phyloP scores from a whole-genome alignment of 2,797 vertebrate genomes.

The Sebastes hubbsi region DNA sequence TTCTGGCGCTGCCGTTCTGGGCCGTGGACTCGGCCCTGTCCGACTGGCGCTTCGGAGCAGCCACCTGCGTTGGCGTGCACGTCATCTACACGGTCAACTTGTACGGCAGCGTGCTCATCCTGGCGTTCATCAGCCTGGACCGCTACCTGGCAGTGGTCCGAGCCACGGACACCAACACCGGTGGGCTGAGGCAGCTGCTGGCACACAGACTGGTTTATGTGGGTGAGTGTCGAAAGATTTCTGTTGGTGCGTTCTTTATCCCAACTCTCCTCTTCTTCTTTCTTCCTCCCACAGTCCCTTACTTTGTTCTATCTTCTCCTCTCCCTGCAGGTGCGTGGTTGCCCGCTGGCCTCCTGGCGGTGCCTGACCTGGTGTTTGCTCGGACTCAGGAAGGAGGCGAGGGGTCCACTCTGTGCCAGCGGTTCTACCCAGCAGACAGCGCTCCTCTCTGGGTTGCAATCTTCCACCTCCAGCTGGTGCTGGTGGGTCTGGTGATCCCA shows the following conservation, averaged over 20 bases:
- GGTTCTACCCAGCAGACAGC: constrained; percentile 85
- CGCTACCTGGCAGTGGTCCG: constrained; percentile 96
- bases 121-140: constrained; percentile 98
- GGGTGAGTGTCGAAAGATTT: constrained; percentile 79
- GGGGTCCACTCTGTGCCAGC: constrained; percentile 86
- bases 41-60: constrained; percentile 91
- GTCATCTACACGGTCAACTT: constrained; percentile 97
- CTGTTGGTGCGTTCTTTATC: background rate
- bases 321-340: constrained; percentile 76
- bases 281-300: background rate
- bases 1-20: constrained; percentile 97
- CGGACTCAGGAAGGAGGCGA: constrained; percentile 77
- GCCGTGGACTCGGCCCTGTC: constrained; percentile 89
- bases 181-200: constrained; percentile 89
- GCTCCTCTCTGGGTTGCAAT: constrained; percentile 85
- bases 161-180: constrained; percentile 94
- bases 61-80: constrained; percentile 91
- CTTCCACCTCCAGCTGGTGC: constrained; percentile 93
- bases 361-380: constrained; percentile 93
- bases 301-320: background rate
- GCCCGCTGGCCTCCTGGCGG: constrained; percentile 90
- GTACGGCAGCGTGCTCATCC: constrained; percentile 96
- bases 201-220: constrained; percentile 92
- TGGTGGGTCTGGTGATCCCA: constrained; percentile 93
- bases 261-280: background rate